Percentiles rank a stretch among this genome's conserved stretches.
These are phyloP conservation scores for Galagoides demidoff DNA, from an alignment of 2,797 vertebrate species.

Conservation along the genomic window DNA sequence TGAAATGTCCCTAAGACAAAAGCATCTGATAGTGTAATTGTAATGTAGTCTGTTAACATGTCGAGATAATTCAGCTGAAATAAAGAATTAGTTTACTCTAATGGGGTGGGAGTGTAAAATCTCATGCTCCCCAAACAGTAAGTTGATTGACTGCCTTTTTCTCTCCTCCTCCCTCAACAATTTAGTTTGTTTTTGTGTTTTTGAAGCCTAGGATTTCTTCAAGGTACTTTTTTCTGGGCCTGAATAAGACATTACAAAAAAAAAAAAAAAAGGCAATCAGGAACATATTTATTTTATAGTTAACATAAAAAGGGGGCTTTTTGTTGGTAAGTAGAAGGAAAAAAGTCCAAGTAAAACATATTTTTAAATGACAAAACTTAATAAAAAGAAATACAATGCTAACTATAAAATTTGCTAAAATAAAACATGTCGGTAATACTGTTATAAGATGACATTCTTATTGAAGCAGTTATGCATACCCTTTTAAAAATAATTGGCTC, in stretches of 20 bases:
- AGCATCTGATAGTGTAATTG: not conserved
- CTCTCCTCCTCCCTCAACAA: not conserved
- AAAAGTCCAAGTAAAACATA: not conserved
- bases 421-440: not conserved
- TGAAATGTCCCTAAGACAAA: conserved; percentile 1
- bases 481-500: not conserved
- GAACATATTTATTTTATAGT: not conserved
- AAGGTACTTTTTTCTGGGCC: not conserved
- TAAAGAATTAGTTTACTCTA: not conserved
- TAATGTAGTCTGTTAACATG: not conserved
- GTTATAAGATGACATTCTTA: not conserved
- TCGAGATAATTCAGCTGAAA: not conserved
- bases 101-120: not conserved
- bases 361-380: not conserved
- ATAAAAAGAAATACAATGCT: not conserved
- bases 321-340: not conserved
- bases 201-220: not conserved
- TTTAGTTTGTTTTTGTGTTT: not conserved
- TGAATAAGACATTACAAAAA: not conserved
- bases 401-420: conserved; percentile 1
- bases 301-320: not conserved
- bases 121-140: not conserved
- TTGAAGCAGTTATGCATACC: not conserved
- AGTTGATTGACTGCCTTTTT: not conserved
- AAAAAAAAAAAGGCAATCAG: not conserved